Evolutionary conservation across 2,113 vertebrate species (phyloP), one percentile per base, ranked within the genome.

Genomic region (Eulemur rufifrons): DNA sequence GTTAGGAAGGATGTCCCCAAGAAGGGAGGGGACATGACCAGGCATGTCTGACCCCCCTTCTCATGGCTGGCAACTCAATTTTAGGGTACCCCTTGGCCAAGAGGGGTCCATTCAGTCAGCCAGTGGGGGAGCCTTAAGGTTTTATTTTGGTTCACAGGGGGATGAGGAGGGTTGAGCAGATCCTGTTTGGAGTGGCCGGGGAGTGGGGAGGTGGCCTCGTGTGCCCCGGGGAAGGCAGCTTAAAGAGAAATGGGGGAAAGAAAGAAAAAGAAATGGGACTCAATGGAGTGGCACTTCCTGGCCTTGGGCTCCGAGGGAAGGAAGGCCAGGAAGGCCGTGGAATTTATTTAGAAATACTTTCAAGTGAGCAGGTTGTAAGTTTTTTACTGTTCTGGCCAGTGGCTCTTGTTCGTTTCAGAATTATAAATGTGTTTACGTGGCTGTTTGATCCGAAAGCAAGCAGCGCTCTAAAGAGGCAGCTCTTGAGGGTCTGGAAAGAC

Each of bases 311-410:
- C 83, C 59, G 37, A 37, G 66, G 56, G 69, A 37, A 56, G 88
- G 92, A 27, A 71, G 45, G 45, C 66, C 50, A 56, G 88, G 92
- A 27, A 71, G 45, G 45, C 66, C 50, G 14, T 71, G 45, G 88
- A 80, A 80, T 90, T 39, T 92, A 77, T 83, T 83, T 80, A 87
- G 94, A 93, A 87, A 66, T 90, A 68, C 56, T 64, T 78, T n/a
- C 39, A 73, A 17, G 12, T 69, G 84, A 56, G 80, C 39, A 52
- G 63, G 8, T n/a, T 47, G 7, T 42, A 13, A n/a, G 42, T 63
- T 56, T 54, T 50, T 56, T 14, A 32, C 18, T 50, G 3, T 32
- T n/a, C 73, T 61, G 21, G 78, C 56, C 54, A 29, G 64, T 66
- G 3, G 12, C 23, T 71, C 37, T 50, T 14, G 27, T 66, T 87